Evolutionary conservation across 2,888 invertebrate genomes (phyloP), one percentile per base, ranked within the genome.

Genomic region (Branchellion lobata): DNA sequence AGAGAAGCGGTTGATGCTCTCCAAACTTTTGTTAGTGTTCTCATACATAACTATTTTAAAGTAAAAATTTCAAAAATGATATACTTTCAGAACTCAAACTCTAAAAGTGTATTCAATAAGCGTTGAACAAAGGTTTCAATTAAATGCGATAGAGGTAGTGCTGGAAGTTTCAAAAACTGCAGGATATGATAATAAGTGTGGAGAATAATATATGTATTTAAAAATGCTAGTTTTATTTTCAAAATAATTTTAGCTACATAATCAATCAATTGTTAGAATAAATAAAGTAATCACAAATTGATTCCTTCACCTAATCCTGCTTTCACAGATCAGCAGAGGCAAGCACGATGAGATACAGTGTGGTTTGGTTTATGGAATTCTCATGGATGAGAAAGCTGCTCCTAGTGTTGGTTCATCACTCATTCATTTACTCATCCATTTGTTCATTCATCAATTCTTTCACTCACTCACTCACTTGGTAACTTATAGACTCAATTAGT

Each of bases 1-100:
- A 93, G 95, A 86, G 96, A 96, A 89, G 92, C 93, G 85, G 95
- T 96, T 87, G 96, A 96, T 87, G 92, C 93, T 40, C 90, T 96
- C 76, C 94, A 94, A 86, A 93, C 92, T 87, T 92, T 94, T 82
- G 93, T 95, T 83, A 85, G 87, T 84, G 74, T n/a, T n/a, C n/a
- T n/a, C n/a, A n/a, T n/a, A n/a, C n/a, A n/a, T n/a, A n/a, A n/a
- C n/a, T n/a, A n/a, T n/a, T n/a, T n/a, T n/a, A n/a, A n/a, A n/a
- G n/a, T n/a, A n/a, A n/a, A n/a, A n/a, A n/a, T n/a, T n/a, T n/a
- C n/a, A n/a, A n/a, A n/a, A n/a, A n/a, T n/a, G n/a, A n/a, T n/a
- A n/a, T n/a, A n/a, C n/a, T n/a, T n/a, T n/a, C n/a, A n/a, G n/a
- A n/a, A n/a, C n/a, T n/a, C n/a, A n/a, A n/a, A n/a, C n/a, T n/a